Percentiles rank a stretch among this genome's conserved stretches.
These are phyloP conservation scores for Alcis repandata DNA, from an alignment of 2,888 invertebrate genomes.

Conservation along the genomic window DNA sequence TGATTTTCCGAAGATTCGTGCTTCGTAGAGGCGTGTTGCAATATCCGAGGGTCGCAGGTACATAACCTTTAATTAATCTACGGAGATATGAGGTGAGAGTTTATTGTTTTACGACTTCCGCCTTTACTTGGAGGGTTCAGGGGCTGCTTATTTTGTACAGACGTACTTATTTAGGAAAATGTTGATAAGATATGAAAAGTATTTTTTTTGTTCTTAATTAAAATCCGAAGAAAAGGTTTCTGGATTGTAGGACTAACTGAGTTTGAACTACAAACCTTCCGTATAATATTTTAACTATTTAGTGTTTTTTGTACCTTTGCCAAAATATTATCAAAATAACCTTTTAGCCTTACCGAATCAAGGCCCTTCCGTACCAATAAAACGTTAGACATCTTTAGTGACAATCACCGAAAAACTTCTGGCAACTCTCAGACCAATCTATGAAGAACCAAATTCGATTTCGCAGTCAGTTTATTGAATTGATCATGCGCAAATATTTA, in stretches of 20 bases:
- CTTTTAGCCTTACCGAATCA: slow-evolving; percentile 7
- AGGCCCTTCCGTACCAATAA: slow-evolving; percentile 26
- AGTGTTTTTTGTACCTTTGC: slow-evolving; percentile 22
- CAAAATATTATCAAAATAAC: slow-evolving; percentile 14
- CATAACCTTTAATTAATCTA: slow-evolving; percentile 82
- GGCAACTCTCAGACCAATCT: slow-evolving; percentile 34
- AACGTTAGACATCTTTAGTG: slow-evolving; percentile 34
- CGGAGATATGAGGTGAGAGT: slow-evolving; percentile 47
- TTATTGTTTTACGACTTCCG: slow-evolving; percentile 59
- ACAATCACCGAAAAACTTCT: slow-evolving; percentile 37
- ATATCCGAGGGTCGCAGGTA: slow-evolving; percentile 73
- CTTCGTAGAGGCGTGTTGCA: slow-evolving; percentile 79
- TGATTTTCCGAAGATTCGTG: slow-evolving; percentile 73
- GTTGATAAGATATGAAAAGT: too few species aligned
- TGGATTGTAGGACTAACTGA: background rate
- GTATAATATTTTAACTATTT: slow-evolving; percentile 9
- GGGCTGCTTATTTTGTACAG: slow-evolving; percentile 15
- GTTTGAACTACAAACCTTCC: background rate
- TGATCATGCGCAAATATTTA: slow-evolving; percentile 86
- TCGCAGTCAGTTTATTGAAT: slow-evolving; percentile 78
- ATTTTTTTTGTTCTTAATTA: background rate
- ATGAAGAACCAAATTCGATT: slow-evolving; percentile 64
- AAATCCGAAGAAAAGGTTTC: background rate
- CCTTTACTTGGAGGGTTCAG: slow-evolving; percentile 38
- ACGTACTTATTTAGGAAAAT: background rate